Evolutionary conservation across 2,797 vertebrate genomes (phyloP), one percentile per base, ranked within the genome.

Genomic region (Acipenser ruthenus): DNA sequence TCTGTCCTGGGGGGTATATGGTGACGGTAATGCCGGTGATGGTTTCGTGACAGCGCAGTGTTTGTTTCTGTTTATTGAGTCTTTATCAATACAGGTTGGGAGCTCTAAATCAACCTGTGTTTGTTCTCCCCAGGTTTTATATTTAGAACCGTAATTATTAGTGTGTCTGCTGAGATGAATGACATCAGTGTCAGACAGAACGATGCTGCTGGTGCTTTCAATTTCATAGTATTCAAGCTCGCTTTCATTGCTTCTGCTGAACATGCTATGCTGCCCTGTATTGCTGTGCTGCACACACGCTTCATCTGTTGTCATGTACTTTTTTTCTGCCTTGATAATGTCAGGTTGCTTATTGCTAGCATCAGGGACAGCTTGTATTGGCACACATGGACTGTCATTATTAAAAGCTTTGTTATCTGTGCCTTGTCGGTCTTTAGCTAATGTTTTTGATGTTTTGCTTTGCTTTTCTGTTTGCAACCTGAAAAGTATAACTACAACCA

Each of bases 171-270:
- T 75, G 61, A 76, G 73, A 49, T 75, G 74, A 53, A 76, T 62
- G 1, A 77, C 78, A 18, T 73, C 70, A 1, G 62, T 65, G 48
- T 84, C 80, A 8, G 80, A 84, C 61, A 74, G 70, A 71, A 72
- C 73, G 9, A 65, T 65, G 69, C 80, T 83, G 7, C 75, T 83
- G 49, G 79, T 72, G 70, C 82, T 86, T 63, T 80, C 72, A 6
- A 84, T 75, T 72, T 90, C 86, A 64, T 80, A 86, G 70, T 86
- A 85, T 47, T 87, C 84, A 50, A 82, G 72, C 52, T 87, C 83
- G 72, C 70, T 78, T 12, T 73, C 75, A 51, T 62, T 63, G 50
- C 60, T 56, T 11, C 64, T 65, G 0, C 70, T 60, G 60, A 74
- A 69, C 51, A 65, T 65, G 48, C 63, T 65, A 12, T 71, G 62